phyloP scores from a whole-genome alignment of 2,797 vertebrate species.

The Pangasius macronema region DNA sequence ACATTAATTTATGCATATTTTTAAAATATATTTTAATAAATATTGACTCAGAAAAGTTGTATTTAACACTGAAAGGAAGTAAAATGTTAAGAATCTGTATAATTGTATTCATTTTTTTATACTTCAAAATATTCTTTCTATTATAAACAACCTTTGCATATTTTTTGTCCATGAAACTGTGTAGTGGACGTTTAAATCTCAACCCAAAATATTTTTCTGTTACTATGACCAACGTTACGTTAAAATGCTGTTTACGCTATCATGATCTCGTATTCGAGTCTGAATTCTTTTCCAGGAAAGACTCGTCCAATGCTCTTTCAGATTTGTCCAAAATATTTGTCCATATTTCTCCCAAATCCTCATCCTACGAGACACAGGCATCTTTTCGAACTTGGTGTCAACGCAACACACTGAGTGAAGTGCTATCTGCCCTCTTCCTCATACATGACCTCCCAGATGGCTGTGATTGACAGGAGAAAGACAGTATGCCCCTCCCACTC shows the following conservation, averaged over 20 bases:
- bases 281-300: neutral
- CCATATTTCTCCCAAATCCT: neutral
- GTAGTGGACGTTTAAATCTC: neutral
- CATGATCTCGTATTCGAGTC: neutral
- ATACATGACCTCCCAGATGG: neutral
- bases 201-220: neutral
- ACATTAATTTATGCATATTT: neutral
- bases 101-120: neutral
- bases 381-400: neutral
- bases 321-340: neutral
- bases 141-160: neutral
- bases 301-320: neutral
- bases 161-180: neutral
- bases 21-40: neutral
- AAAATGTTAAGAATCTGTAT: neutral
- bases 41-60: neutral
- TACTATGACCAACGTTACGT: neutral
- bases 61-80: neutral
- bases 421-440: neutral
- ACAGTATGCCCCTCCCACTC: neutral
- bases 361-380: neutral
- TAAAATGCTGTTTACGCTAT: neutral
- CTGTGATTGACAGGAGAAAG: neutral
- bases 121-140: neutral
- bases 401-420: neutral